phyloP scores from a whole-genome alignment of 2,888 invertebrate species.

The Lepidocyrtoides sp. region DNA sequence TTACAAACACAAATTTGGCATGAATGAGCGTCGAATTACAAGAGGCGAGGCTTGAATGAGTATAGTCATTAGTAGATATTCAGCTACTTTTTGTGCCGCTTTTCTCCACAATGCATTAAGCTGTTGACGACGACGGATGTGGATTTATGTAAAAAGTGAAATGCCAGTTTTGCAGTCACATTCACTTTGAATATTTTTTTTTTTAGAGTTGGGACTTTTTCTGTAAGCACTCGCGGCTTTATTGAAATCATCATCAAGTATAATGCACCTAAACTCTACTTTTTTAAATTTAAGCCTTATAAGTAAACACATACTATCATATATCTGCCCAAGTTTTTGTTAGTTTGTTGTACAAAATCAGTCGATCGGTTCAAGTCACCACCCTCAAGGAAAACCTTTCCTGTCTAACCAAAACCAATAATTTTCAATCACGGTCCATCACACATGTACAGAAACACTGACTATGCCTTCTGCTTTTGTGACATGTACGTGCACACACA shows the following conservation, averaged over 20 bases:
- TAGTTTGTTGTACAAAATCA: neutral
- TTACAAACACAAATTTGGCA: constrained; percentile 83
- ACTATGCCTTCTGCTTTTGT: neutral
- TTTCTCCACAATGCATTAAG: neutral
- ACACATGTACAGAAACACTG: constrained; percentile 53
- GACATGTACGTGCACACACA: neutral
- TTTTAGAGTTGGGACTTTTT: neutral
- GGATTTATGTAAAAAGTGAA: neutral
- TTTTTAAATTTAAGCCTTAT: neutral
- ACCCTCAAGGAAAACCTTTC: constrained; percentile 63
- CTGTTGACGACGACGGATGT: constrained; percentile 31
- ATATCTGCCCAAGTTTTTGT: neutral
- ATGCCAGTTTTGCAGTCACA: constrained; percentile 45
- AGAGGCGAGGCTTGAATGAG: constrained; percentile 58
- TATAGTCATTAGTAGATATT: constrained; percentile 3
- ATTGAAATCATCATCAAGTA: neutral
- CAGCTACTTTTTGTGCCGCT: neutral
- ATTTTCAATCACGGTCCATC: constrained; percentile 71
- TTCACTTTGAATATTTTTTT: neutral
- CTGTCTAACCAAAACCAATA: constrained; percentile 56
- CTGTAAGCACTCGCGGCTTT: too few relatives aligned
- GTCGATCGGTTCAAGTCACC: constrained; percentile 29
- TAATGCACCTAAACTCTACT: neutral
- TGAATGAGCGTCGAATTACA: constrained; percentile 83
- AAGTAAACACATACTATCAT: too few relatives aligned